These are phyloP conservation scores for Trachymyrmex septentrionalis DNA, from an alignment of 1,140 invertebrate genomes.

Conservation along the genomic window DNA sequence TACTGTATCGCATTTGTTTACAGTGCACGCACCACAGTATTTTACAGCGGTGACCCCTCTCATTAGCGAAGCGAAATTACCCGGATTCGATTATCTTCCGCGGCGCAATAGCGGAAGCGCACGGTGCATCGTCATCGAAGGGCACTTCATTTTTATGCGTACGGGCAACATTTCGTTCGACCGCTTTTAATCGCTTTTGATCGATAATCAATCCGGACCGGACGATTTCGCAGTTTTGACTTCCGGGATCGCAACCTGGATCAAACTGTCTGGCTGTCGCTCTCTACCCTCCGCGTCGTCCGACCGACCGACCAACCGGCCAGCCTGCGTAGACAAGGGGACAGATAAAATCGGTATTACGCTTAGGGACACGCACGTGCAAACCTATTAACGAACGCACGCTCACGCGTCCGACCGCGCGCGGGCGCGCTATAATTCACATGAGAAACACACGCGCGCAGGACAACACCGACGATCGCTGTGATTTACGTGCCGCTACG, in stretches of 20 bases:
- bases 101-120: background rate
- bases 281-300: background rate
- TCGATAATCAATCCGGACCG: slow-evolving; percentile 60
- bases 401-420: slow-evolving; percentile 31
- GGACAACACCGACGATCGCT: slow-evolving; percentile 31
- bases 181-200: slow-evolving; percentile 64
- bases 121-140: background rate
- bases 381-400: slow-evolving; percentile 73
- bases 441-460: background rate
- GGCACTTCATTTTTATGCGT: slow-evolving; percentile 13
- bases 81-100: slow-evolving; percentile 42
- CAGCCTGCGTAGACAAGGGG: slow-evolving; percentile 61
- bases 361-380: slow-evolving; percentile 68
- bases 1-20: slow-evolving; percentile 44
- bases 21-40: slow-evolving; percentile 28
- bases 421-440: slow-evolving; percentile 46
- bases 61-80: slow-evolving; percentile 42
- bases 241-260: slow-evolving; percentile 60
- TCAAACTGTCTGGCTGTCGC: slow-evolving; percentile 65
- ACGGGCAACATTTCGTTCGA: slow-evolving; percentile 9
- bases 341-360: slow-evolving; percentile 75
- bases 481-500: slow-evolving; percentile 69
- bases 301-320: background rate
- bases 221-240: slow-evolving; percentile 59
- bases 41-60: slow-evolving; percentile 23